Evolutionary conservation across 2,113 vertebrate species (phyloP).

Genomic region (Neotoma lepida): DNA sequence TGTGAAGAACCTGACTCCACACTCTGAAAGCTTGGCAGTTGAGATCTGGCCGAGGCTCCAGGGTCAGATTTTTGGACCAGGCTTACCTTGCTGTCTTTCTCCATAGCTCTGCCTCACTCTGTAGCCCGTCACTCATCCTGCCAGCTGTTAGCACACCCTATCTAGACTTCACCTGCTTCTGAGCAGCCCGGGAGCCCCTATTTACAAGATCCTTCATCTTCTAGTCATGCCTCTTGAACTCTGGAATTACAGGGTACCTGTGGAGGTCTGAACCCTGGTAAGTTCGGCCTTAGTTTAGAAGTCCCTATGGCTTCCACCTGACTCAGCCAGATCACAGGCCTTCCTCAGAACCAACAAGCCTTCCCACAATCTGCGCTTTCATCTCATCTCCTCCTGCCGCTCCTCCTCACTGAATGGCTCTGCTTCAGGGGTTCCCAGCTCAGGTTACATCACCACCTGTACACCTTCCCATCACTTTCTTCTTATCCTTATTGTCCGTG

Average conservation of each 20-base stretch:
- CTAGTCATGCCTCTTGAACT: too few species aligned
- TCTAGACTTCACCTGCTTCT: not conserved
- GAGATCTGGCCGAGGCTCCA: not conserved
- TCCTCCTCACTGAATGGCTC: not conserved
- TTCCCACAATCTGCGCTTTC: not conserved
- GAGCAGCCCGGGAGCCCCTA: too few species aligned
- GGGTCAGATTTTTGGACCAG: not conserved
- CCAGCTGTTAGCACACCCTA: not conserved
- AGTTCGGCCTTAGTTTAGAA: not conserved
- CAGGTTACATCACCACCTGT: not conserved
- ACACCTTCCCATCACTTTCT: not conserved
- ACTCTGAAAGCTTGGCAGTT: not conserved
- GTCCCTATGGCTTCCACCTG: not conserved
- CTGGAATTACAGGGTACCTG: not conserved
- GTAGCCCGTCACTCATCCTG: not conserved
- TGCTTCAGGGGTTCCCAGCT: not conserved
- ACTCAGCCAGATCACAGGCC: not conserved
- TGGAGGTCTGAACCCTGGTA: not conserved
- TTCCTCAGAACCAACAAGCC: not conserved
- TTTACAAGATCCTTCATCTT: not conserved
- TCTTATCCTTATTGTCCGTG: not conserved
- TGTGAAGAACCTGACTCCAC: not conserved
- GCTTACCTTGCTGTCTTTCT: not conserved
- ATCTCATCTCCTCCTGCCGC: not conserved
- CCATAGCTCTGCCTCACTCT: not conserved